These are phyloP conservation scores for Lagorchestes hirsutus DNA, from an alignment of 2,797 vertebrate species.

Conservation along the genomic window DNA sequence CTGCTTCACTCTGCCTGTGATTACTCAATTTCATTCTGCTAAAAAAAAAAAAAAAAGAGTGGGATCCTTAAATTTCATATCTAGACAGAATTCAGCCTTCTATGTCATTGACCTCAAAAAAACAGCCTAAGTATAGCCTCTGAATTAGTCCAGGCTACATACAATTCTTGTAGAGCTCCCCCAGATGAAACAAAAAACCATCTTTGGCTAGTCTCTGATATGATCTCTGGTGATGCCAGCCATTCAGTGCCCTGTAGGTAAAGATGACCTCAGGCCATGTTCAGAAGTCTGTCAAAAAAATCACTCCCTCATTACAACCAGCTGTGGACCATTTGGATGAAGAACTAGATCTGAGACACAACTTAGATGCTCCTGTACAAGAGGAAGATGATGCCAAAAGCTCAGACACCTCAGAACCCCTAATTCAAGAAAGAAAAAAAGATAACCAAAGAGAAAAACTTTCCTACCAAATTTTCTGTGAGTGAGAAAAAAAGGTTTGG, in stretches of 20 bases:
- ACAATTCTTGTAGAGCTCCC: not conserved
- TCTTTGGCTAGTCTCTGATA: not conserved
- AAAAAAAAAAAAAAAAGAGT: not conserved
- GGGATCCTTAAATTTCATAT: not conserved
- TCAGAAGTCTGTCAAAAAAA: not conserved
- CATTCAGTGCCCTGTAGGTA: not conserved
- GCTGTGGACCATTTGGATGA: not conserved
- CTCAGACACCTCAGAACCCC: not conserved
- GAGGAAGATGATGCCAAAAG: too few species aligned
- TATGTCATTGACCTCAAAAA: not conserved
- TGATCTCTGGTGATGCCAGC: not conserved
- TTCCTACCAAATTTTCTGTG: not conserved
- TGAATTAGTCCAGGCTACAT: not conserved
- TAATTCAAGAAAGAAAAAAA: not conserved
- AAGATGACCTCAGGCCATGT: not conserved
- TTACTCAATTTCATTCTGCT: not conserved
- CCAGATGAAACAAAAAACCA: not conserved
- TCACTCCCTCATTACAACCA: not conserved
- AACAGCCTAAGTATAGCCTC: not conserved
- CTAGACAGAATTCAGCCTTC: not conserved
- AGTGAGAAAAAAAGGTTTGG: not conserved
- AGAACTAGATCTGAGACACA: not conserved
- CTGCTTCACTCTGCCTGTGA: not conserved
- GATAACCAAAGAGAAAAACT: not conserved
- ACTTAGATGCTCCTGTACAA: not conserved